Base-by-base conservation (phyloP, 1,140 invertebrate species). In the Catajapyx aquilonaris region DNA sequence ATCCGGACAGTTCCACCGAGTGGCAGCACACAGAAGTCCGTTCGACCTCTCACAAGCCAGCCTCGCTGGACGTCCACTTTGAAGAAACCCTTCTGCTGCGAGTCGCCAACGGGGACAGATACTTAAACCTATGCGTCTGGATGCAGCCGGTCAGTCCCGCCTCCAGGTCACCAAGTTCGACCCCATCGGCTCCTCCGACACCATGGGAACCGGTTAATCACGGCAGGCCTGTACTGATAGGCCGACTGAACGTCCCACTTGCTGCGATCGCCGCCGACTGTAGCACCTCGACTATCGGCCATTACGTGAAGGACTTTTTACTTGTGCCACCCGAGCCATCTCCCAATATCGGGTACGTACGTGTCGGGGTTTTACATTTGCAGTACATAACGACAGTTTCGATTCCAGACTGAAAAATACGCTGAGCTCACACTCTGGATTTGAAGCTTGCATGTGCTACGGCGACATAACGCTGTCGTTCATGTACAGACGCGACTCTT, bases 391-490 rank as follows among this genome's bases (percentile, higher is more conserved):
- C n/a, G n/a, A n/a, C n/a, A n/a, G n/a, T n/a, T 28, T 20, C 35
- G 5, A 37, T 46, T 47, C 20, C 41, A 60, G 56, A 31, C 49
- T 49, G 31, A 41, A 48, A 40, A 65, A 73, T 49, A 66, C 69
- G 33, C 60, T 76, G 42, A 65, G 69, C 23, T 64, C 57, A 20
- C 79, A 74, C 59, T 80, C 81, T 1, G 88, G 87, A 9, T 93
- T 90, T 55, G 84, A 90, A 54, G 75, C 80, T 3, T 73, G 72
- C 20, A 64, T 90, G 7, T 93, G 86, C 53, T 88, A 81, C 50
- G 88, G 87, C 2, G 86, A 91, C 51, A 72, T 87, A 28, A 62
- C 83, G 2, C 58, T 93, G 1, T 76, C 75, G n/a, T 87, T 90
- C 54, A 59, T 70, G 3, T 60, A 57, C 41, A 51, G 55, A 40